Percentiles rank a stretch among this genome's conserved stretches.
phyloP scores from a whole-genome alignment of 2,888 invertebrate genomes.

The Cyrtodaria siliqua region DNA sequence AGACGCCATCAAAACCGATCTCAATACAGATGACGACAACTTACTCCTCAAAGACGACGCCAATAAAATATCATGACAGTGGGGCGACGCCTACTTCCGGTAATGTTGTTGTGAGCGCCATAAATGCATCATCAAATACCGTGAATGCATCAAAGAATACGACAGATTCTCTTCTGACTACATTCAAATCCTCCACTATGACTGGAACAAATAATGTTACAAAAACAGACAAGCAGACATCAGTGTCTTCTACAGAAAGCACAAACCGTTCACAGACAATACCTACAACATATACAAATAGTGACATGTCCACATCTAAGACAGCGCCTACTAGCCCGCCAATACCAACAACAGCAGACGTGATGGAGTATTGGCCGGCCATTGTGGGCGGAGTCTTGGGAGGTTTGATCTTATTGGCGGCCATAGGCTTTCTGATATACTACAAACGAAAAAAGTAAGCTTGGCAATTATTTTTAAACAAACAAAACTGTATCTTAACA shows the following conservation, averaged over 20 bases:
- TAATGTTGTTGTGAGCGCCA: too few relatives aligned
- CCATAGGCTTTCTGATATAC: constrained; percentile 56
- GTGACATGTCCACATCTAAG: neutral
- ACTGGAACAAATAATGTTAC: neutral
- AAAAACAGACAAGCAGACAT: neutral
- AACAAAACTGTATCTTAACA: too few relatives aligned
- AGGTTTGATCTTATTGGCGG: constrained; percentile 55
- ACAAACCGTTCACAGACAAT: too few relatives aligned
- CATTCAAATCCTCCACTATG: too few relatives aligned
- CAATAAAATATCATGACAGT: constrained; percentile 6
- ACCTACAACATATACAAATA: neutral
- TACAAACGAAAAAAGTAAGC: constrained; percentile 68
- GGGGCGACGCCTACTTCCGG: neutral
- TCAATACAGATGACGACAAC: constrained; percentile 8
- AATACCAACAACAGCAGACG: constrained; percentile 16
- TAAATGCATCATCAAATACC: neutral
- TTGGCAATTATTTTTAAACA: too few relatives aligned
- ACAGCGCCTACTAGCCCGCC: neutral
- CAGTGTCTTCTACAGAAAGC: too few relatives aligned
- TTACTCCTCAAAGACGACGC: neutral
- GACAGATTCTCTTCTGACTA: too few relatives aligned
- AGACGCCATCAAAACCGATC: neutral
- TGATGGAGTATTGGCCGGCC: constrained; percentile 60
- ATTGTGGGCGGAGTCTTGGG: constrained; percentile 70
- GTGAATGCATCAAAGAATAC: neutral